Conservation (phyloP, 2,888 invertebrate species). For the Drosophila antonietae region DNA sequence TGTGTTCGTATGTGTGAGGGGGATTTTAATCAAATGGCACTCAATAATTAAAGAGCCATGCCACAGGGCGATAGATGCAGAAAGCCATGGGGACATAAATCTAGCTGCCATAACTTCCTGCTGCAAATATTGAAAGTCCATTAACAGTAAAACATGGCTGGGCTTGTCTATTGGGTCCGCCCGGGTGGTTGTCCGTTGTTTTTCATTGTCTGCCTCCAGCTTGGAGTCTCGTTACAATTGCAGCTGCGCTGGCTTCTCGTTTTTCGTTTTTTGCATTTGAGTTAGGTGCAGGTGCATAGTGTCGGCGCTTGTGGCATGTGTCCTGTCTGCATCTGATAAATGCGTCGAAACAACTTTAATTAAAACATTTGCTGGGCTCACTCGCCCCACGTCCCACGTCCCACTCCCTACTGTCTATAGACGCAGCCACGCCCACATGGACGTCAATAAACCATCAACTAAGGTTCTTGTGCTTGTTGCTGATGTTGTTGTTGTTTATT, state of each 20-base stretch:
- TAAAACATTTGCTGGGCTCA: constrained; percentile 65
- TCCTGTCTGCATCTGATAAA: constrained; percentile 80
- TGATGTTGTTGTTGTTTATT: constrained; percentile 53
- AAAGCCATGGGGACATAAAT: constrained; percentile 62
- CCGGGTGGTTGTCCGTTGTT: constrained; percentile 8
- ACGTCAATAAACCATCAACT: constrained; percentile 68
- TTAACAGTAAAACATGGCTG: constrained; percentile 74
- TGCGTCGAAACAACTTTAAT: constrained; percentile 76
- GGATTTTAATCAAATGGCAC: constrained; percentile 62
- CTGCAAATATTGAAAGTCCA: constrained; percentile 76
- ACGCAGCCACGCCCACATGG: neutral
- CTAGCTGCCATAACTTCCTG: constrained; percentile 77
- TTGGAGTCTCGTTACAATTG: constrained; percentile 42
- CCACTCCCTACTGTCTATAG: neutral
- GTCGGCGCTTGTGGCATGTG: constrained; percentile 58
- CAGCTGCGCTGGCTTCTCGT: constrained; percentile 14
- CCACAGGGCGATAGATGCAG: constrained; percentile 35
- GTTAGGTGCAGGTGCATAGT: constrained; percentile 40
- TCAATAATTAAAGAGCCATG: constrained; percentile 67
- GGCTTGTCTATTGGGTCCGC: constrained; percentile 11
- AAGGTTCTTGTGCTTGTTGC: constrained; percentile 24
- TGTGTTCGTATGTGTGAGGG: constrained; percentile 29
- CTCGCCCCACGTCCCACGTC: neutral
- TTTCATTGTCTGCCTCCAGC: constrained; percentile 29
- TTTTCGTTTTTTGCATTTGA: constrained; percentile 25